Conservation (phyloP, 2,113 vertebrate genomes). For the Cygnus buccinator region DNA sequence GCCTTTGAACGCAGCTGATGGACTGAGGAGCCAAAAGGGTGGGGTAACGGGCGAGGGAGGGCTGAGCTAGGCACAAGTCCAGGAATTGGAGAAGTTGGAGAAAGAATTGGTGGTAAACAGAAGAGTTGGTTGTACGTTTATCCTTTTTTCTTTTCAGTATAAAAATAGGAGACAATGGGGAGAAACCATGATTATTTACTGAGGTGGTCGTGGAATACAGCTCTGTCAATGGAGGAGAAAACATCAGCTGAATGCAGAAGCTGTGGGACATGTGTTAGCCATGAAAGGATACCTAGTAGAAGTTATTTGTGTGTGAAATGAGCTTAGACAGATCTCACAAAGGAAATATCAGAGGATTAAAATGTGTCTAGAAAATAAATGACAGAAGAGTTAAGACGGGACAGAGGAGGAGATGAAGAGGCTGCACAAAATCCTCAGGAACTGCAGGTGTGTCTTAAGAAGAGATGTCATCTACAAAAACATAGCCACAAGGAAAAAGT, state of each 20-base stretch:
- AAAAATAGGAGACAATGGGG: background rate
- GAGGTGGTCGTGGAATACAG: background rate
- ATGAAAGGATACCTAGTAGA: background rate
- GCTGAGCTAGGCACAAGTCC: background rate
- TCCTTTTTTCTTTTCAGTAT: background rate
- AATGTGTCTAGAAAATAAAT: background rate
- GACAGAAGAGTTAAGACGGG: background rate
- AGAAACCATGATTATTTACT: background rate
- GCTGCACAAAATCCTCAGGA: background rate
- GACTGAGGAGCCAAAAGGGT: accelerated
- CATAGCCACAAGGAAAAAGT: background rate
- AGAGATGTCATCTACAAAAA: background rate
- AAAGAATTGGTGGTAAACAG: background rate
- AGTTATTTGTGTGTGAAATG: background rate
- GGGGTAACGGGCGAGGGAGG: background rate
- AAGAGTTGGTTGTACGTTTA: background rate
- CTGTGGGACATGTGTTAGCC: background rate
- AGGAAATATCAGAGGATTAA: background rate
- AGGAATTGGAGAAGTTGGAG: background rate
- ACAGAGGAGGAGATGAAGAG: background rate
- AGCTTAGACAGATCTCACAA: background rate
- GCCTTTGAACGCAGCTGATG: accelerated
- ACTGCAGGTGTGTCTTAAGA: background rate
- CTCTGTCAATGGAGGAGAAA: background rate
- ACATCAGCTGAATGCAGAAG: background rate